Evolutionary conservation across 2,113 vertebrate genomes (phyloP).

Genomic region (Dasypus novemcinctus): DNA sequence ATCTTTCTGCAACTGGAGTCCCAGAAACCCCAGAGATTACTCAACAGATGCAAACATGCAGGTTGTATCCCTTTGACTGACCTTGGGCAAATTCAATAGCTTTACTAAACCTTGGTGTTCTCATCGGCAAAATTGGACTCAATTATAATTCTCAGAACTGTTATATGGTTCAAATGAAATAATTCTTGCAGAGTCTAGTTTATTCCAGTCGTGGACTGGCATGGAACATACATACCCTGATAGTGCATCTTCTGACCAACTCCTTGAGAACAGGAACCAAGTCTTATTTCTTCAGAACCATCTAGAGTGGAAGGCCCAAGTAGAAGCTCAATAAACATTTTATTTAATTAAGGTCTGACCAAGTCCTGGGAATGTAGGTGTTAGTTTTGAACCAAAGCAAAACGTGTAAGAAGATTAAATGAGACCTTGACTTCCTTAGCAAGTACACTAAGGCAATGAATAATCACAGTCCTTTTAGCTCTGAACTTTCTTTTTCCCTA

Average conservation of each 20-base stretch:
- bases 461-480: not conserved
- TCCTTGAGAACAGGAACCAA: not conserved
- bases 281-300: not conserved
- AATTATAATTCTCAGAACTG: not conserved
- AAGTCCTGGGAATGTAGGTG: not conserved
- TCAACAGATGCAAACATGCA: not conserved
- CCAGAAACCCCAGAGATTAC: not conserved
- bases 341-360: not conserved
- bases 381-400: constrained; percentile 37
- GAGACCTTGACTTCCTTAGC: not conserved
- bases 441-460: not conserved
- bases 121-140: not conserved
- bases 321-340: not conserved
- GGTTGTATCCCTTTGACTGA: not conserved
- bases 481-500: not conserved
- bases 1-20: not conserved
- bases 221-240: not conserved
- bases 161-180: not conserved
- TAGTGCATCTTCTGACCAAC: not conserved
- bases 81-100: not conserved
- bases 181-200: not conserved
- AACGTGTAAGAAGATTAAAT: constrained; percentile 27
- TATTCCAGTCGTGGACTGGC: not conserved
- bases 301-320: not conserved
- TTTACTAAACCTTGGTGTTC: not conserved